Base-by-base conservation (phyloP, 2,888 invertebrate genomes). In the Tuberolachnus salignus region DNA sequence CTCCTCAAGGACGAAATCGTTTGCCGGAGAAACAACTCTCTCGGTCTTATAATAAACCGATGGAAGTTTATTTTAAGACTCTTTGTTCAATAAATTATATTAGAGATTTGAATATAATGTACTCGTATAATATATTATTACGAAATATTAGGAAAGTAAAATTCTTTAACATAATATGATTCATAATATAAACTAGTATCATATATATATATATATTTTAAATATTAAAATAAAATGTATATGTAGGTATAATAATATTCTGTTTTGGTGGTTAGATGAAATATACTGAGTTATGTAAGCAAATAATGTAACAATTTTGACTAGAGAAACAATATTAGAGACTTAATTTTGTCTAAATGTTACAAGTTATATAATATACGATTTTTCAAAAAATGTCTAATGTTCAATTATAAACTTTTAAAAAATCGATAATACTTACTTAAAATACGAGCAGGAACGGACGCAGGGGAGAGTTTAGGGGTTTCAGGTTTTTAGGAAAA, bases 21-120 rank as follows among this genome's bases (percentile, higher is more conserved):
- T 61, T 61, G 49, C 16, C n/a, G 0, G 34, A 19, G n/a, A 19
- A 72, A 72, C 72, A 72, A 72, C 72, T 72, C 49, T 72, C 49
- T 26, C 23, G 3, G 8, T 55, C 55, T 19, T 0, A 61, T 49
- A 72, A 72, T 59, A 72, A 59, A 1, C 19, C 0, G 3, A 21
- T 49, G 19, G n/a, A 61, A 72, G 2, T 61, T 19, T 72, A 72
- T 72, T 72, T 61, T 72, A 51, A 14, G 19, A 46, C 2, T 46
- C 19, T 42, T 69, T 55, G 4, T 42, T 13, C 11, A 3, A 59
- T 19, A 3, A 3, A 26, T 59, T 11, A 34, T 34, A 34, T 34
- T 34, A 4, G 9, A 72, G 9, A 1, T 51, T 61, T 51, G 8
- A 46, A 46, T 1, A n/a, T 21, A 44, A 16, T 13, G n/a, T n/a